Conservation (phyloP, 64 coral and sea anemone genomes). For the Trachythela sp. region DNA sequence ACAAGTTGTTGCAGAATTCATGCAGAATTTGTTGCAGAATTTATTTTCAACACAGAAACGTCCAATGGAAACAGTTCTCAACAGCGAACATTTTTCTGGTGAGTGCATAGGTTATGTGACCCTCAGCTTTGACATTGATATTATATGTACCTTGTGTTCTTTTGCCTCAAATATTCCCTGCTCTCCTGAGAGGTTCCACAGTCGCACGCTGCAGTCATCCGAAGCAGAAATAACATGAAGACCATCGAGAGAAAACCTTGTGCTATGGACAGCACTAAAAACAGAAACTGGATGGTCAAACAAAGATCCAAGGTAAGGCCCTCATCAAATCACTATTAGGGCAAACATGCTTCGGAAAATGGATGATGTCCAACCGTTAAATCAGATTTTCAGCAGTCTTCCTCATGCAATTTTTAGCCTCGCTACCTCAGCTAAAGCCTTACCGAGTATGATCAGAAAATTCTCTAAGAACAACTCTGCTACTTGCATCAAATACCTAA, state of each 20-base stretch:
- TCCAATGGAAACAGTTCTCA: too few species aligned
- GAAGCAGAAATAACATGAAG: slow-evolving; percentile 63
- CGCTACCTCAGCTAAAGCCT: neutral
- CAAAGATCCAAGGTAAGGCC: neutral
- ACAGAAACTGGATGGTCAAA: neutral
- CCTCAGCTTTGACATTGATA: neutral
- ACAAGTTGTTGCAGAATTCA: too few species aligned
- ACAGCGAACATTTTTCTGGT: too few species aligned
- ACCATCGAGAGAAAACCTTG: slow-evolving; percentile 75
- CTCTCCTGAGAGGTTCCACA: slow-evolving; percentile 77
- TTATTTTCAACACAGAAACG: too few species aligned
- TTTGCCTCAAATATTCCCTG: slow-evolving; percentile 46
- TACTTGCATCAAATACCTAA: slow-evolving; percentile 83
- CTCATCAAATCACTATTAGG: neutral
- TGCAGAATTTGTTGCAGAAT: too few species aligned
- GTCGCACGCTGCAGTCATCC: slow-evolving; percentile 66
- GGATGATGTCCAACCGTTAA: too few species aligned
- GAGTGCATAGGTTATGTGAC: neutral
- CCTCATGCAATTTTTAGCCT: too few species aligned
- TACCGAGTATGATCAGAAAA: slow-evolving; percentile 70
- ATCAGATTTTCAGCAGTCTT: neutral
- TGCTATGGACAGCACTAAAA: slow-evolving; percentile 70
- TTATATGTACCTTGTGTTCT: slow-evolving; percentile 58
- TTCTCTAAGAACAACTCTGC: slow-evolving; percentile 61
- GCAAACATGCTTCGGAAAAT: too few species aligned